phyloP scores from a whole-genome alignment of 2,888 invertebrate genomes.

The Spodoptera picta region DNA sequence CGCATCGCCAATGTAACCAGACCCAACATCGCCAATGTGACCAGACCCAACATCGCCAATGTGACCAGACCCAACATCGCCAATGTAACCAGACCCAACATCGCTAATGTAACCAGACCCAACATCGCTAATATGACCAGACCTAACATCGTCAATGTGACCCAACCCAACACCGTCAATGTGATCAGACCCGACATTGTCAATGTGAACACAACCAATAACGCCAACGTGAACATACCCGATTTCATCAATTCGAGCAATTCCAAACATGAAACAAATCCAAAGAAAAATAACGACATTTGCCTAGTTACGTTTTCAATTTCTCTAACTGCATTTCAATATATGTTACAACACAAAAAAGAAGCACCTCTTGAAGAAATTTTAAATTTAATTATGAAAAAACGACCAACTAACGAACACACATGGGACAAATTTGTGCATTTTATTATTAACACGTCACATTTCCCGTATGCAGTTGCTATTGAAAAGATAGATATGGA shows the following conservation, averaged over 20 bases:
- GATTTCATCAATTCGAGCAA: neutral
- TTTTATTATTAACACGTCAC: conserved; percentile 5
- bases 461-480: neutral
- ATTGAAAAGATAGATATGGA: conserved; percentile 22
- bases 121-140: too few species aligned
- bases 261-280: neutral
- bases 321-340: conserved; percentile 16
- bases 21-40: too few species aligned
- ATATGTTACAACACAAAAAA: neutral
- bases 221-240: neutral
- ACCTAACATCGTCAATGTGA: too few species aligned
- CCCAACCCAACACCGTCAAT: too few species aligned
- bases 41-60: too few species aligned
- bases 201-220: too few species aligned
- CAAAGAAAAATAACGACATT: neutral
- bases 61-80: too few species aligned
- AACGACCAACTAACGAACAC: neutral
- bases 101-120: too few species aligned
- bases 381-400: conserved; percentile 3
- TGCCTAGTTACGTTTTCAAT: conserved; percentile 22
- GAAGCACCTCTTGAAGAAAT: neutral
- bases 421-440: neutral
- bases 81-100: too few species aligned
- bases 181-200: too few species aligned
- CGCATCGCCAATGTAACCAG: too few species aligned